Conservation (phyloP, 2,113 vertebrate species). For the Phylloscopus trochiloides region DNA sequence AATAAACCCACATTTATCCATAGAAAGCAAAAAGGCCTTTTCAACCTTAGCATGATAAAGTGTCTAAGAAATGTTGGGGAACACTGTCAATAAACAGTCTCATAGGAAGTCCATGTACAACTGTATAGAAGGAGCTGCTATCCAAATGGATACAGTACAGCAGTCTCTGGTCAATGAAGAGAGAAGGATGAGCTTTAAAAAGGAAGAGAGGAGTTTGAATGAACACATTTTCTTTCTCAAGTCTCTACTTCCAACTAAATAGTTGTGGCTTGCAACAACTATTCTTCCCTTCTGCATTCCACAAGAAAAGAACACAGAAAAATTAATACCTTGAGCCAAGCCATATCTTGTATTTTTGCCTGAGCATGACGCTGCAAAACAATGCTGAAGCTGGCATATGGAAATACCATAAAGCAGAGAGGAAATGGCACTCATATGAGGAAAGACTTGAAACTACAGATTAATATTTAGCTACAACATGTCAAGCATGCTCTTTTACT, state of each 20-base stretch:
- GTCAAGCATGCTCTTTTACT: neutral
- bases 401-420: neutral
- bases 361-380: conserved; percentile 5
- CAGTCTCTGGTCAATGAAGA: neutral
- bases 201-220: neutral
- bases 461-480: neutral
- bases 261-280: neutral
- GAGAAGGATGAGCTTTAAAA: neutral
- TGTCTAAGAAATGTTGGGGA: neutral
- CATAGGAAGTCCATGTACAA: neutral
- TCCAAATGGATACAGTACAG: neutral
- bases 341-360: neutral
- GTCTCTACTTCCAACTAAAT: neutral
- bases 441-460: neutral
- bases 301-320: neutral
- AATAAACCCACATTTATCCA: neutral
- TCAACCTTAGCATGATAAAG: neutral
- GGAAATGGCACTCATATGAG: neutral
- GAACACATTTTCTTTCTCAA: neutral
- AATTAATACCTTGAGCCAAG: conserved; percentile 5
- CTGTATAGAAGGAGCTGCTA: neutral
- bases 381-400: neutral
- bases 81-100: neutral
- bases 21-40: neutral
- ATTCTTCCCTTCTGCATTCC: conserved; percentile 3